Base-by-base conservation (phyloP, 2,888 invertebrate species). In the Papilio protenor region DNA sequence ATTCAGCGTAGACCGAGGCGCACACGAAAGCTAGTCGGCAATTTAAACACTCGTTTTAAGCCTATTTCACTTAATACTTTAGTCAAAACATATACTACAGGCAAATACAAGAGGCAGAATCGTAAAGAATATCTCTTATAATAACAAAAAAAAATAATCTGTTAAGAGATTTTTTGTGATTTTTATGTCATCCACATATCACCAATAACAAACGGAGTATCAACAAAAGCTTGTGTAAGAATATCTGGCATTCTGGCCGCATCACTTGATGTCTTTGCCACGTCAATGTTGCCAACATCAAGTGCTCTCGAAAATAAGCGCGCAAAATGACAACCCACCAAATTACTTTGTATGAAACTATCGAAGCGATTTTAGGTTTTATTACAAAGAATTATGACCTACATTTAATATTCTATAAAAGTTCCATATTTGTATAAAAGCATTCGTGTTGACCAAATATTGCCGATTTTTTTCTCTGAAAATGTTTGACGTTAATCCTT, bases 251-350 rank as follows among this genome's bases (percentile, higher is more conserved):
- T 69, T 85, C 81, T 81, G 86, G 85, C 87, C 83, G 85, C 86
- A 87, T 87, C 90, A 90, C 90, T 92, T 83, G 85, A 91, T 88
- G 90, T 91, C 91, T 88, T 88, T 86, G 86, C 85, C 90, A 88
- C 85, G 90, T 90, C 91, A 92, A 84, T 90, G 90, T 84, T 90
- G 88, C 88, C 88, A 92, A 88, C 90, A 90, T 92, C 80, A 84
- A 94, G 94, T 80, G 87, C 88, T 82, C 93, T 94, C 84, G 85
- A 90, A 87, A 89, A 85, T 88, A 73, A 88, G 88, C 91, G 90
- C 88, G 89, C 83, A 88, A 90, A 89, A 86, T 88, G 90, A 90
- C 90, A 87, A 87, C 81, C 77, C 76, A 79, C 81, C 79, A 80
- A 79, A 81, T 81, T 77, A 80, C 73, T 78, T 79, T 78, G 21